Base-by-base conservation (phyloP, 1,140 invertebrate species). In the Cherax quadricarinatus region DNA sequence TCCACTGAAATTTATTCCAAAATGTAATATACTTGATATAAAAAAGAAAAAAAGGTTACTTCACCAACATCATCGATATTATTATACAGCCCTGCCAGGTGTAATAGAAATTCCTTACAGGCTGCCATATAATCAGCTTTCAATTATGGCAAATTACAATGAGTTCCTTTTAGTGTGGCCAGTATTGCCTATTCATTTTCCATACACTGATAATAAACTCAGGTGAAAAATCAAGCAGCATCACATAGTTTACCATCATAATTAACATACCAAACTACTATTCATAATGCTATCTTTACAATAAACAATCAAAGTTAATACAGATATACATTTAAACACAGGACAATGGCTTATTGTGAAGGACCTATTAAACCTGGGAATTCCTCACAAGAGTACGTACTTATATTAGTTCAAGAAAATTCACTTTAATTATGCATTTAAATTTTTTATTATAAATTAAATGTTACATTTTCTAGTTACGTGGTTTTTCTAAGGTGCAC, bases 271-370 rank as follows among this genome's bases (percentile, higher is more conserved):
- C 18, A 66, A 21, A 66, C 62, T 66, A 66, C 62, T 66, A 18
- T 16, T 18, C 62, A 66, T 66, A 18, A 66, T 21, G 18, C 62
- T 66, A 66, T 66, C 62, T 66, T 66, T 60, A 60, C 57, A 60
- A 16, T 60, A 60, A 9, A 60, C 57, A 60, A 66, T 66, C 41
- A 62, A 48, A 84, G 53, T 24, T 84, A 84, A 84, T n/a, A 84
- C 21, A 62, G 24, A 14, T 84, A 84, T 53, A 84, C 53, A 62
- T 24, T 84, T 62, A 57, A 84, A 84, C 82, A 84, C 82, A 21
- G 48, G 62, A 51, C 41, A 62, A 62, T 21, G 53, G 70, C 24
- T 30, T 30, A n/a, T 75, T 30, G 16, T n/a, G n/a, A 24, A 75
- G 9, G 70, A 30, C 16, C 9, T 30, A n/a, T 9, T 3, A 0